Evolutionary conservation across 1,140 invertebrate genomes (phyloP), one percentile per base, ranked within the genome.

Genomic region (Contarinia nasturtii): DNA sequence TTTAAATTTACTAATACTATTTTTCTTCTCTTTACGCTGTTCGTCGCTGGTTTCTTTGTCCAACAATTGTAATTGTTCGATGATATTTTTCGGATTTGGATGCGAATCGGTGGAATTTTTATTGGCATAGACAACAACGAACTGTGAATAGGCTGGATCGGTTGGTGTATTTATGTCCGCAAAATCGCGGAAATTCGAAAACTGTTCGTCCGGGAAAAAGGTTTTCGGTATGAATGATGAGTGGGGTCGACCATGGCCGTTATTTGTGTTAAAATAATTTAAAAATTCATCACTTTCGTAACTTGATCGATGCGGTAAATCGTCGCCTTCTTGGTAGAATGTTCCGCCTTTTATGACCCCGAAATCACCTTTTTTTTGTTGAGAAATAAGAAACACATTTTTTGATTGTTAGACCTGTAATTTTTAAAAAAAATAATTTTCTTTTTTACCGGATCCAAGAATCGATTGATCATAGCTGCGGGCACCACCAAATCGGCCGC

Each of bases 131-230:
- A 86, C 82, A 0, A 87, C 79, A 18, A 85, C 80, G 48, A 79
- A 76, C 52, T 87, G 79, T 0, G 84, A 87, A 58, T 80, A 87
- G 5, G 81, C 80, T 1, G 82, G 74, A 56, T 83, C 82, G 0
- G 81, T 75, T 11, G 82, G 82, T 7, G 81, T 77, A 37, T 85
- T 87, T 21, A 88, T 86, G 53, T 89, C 86, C 1, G 86, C 85
- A 55, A 89, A 89, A 55, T 89, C 86, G 50, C 82, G 73, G 66
- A 89, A 89, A 56, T 88, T 86, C 3, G 83, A 82, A 54, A 89
- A 89, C 55, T 83, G 82, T 53, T 84, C 72, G 54, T 74, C 78
- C 34, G 76, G 74, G 50, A 72, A 73, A 0, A 75, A 74, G 73
- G 60, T 49, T 62, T 61, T 36, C 33, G 15, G 44, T 59, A 57